phyloP scores from a whole-genome alignment of 2,113 vertebrate species.

The Erythrocercus mccallii region DNA sequence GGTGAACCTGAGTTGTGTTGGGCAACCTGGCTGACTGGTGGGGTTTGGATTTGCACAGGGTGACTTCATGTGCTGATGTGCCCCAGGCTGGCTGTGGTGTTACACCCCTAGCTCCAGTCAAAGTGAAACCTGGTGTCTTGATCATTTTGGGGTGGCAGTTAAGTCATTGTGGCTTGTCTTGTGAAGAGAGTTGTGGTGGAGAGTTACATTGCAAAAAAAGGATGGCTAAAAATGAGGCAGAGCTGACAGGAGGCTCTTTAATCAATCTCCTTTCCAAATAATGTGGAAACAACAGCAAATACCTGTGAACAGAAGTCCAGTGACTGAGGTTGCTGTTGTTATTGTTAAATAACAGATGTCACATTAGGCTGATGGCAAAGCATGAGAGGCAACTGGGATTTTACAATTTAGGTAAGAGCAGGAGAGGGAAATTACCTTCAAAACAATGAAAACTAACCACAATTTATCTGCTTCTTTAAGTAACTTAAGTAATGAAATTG shows the following conservation, averaged over 20 bases:
- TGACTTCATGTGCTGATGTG: not conserved
- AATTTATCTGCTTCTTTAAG: not conserved
- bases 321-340: not conserved
- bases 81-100: not conserved
- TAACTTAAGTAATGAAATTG: not conserved
- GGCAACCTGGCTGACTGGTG: not conserved
- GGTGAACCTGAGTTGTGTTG: not conserved
- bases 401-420: not conserved
- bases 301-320: not conserved
- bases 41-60: not conserved
- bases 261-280: not conserved
- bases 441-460: not conserved
- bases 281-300: not conserved
- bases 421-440: not conserved
- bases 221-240: not conserved
- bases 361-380: not conserved
- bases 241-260: not conserved
- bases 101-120: not conserved
- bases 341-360: not conserved
- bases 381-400: fast-evolving
- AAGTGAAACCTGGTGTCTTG: not conserved
- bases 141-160: not conserved
- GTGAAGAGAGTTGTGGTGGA: not conserved
- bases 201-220: not conserved
- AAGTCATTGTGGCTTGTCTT: not conserved